A percentile compares a stretch with the other conserved stretches of the same genome.
Evolutionary conservation across 2,113 vertebrate species (phyloP).

Genomic region (Ploceus nigricollis): DNA sequence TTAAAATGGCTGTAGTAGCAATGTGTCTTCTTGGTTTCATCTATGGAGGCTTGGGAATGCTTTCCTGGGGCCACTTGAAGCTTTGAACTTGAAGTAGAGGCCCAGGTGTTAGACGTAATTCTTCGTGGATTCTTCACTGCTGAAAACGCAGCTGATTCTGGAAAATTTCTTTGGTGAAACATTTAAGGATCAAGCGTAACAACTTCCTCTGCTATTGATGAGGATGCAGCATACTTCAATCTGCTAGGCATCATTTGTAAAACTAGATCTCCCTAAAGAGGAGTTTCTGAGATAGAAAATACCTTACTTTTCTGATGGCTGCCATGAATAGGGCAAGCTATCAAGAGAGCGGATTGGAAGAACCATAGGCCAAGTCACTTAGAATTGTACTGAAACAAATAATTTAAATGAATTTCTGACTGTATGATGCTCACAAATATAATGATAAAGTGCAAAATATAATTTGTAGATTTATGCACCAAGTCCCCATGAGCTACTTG

Average conservation of each 20-base stretch:
- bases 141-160: background rate
- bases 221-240: background rate
- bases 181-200: background rate
- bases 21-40: rapidly evolving
- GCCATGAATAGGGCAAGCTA: background rate
- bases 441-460: background rate
- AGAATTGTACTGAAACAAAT: background rate
- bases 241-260: background rate
- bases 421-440: background rate
- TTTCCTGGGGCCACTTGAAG: background rate
- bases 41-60: background rate
- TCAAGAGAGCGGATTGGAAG: background rate
- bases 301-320: background rate
- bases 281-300: background rate
- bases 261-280: background rate
- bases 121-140: background rate
- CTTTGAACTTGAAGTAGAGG: background rate
- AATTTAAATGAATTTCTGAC: background rate
- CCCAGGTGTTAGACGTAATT: background rate
- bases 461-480: background rate
- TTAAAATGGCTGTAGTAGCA: background rate
- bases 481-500: background rate
- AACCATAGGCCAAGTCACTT: background rate
- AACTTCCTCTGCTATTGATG: background rate
- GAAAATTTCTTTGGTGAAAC: background rate